These are phyloP conservation scores for Eubucco bourcierii DNA, from an alignment of 2,113 vertebrate species.

Conservation along the genomic window DNA sequence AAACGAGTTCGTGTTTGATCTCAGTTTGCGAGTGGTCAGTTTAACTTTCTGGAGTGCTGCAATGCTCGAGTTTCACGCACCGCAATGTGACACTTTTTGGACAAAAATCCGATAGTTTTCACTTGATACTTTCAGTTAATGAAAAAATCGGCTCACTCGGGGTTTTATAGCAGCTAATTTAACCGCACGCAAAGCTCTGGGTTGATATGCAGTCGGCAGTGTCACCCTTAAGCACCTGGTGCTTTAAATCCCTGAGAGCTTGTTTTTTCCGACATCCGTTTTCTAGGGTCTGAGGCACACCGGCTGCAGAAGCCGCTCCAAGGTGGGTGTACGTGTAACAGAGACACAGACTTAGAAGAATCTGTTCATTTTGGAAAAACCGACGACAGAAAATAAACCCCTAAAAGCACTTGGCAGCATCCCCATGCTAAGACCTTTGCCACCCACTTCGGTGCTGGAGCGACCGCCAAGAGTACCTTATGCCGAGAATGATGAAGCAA, in stretches of 20 bases:
- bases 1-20: neutral
- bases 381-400: neutral
- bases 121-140: neutral
- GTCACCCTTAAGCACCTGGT: neutral
- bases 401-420: neutral
- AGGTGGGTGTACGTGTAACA: neutral
- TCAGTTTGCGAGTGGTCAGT: neutral
- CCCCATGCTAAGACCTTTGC: neutral
- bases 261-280: neutral
- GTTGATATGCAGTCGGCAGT: neutral
- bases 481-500: slow-evolving; percentile 42
- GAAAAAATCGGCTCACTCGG: neutral
- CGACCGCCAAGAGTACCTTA: neutral
- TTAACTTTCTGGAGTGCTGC: neutral
- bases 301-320: neutral
- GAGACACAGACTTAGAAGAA: neutral
- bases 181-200: neutral
- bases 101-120: neutral
- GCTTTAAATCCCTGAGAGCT: neutral
- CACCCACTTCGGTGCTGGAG: neutral
- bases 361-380: neutral
- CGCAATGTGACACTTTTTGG: neutral
- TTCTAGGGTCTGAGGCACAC: neutral
- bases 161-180: neutral
- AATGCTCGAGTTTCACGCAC: neutral